Conservation (phyloP, 1,140 invertebrate species). For the Lysiphlebus fabarum region DNA sequence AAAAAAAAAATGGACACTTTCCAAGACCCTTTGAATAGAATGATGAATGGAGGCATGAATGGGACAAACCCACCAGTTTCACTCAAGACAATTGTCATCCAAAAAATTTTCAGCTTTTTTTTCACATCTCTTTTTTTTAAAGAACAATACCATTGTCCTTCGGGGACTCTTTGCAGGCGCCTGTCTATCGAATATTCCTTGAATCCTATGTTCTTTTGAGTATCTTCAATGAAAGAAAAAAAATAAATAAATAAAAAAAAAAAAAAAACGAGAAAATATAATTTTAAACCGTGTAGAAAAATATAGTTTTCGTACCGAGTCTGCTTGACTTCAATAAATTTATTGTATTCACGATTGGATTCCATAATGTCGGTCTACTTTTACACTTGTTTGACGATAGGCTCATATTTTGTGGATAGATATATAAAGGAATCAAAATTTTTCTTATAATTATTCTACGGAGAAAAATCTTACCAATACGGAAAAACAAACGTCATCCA, state of each 20-base stretch:
- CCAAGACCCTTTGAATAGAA: constrained; percentile 2
- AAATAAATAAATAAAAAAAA: not conserved
- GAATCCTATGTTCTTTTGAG: constrained; percentile 1
- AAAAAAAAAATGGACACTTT: constrained; percentile 1
- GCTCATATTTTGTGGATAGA: too few species aligned
- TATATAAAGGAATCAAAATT: too few species aligned
- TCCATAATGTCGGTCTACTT: too few species aligned
- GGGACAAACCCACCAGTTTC: constrained; percentile 12
- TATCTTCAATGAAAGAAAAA: not conserved
- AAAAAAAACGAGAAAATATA: too few species aligned
- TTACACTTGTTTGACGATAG: too few species aligned
- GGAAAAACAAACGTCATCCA: too few species aligned
- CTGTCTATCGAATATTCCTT: not conserved
- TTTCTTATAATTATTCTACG: too few species aligned
- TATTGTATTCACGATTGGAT: too few species aligned
- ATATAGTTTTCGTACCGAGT: too few species aligned
- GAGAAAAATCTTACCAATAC: too few species aligned
- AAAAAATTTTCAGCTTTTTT: constrained; percentile 2
- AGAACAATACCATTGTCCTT: constrained; percentile 17
- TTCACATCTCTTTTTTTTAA: not conserved
- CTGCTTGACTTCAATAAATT: too few species aligned
- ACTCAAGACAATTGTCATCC: constrained; percentile 15
- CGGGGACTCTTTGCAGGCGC: constrained; percentile 1
- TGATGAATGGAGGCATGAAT: constrained; percentile 22
- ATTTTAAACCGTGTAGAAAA: not conserved